phyloP scores from a whole-genome alignment of 2,113 vertebrate genomes.

The Leptodactylus fuscus region DNA sequence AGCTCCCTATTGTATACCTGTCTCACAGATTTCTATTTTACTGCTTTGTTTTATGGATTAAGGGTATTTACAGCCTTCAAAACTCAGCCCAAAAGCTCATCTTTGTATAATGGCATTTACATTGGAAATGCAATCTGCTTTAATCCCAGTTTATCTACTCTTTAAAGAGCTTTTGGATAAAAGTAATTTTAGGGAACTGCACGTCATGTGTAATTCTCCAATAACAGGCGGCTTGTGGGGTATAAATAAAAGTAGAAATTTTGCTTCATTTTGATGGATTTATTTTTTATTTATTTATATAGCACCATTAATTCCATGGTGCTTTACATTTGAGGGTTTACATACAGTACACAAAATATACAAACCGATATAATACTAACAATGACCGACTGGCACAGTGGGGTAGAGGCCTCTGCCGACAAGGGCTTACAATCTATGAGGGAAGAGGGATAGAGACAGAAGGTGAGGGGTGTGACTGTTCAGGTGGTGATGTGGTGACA shows the following conservation, averaged over 20 bases:
- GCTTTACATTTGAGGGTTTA: no score
- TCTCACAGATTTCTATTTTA: background rate
- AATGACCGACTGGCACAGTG: no score
- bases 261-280: no score
- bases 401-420: no score
- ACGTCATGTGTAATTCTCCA: constrained; percentile 12
- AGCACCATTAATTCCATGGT: no score
- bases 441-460: no score
- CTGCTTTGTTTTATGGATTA: constrained; percentile 48
- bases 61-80: constrained; percentile 29
- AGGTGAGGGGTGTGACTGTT: no score
- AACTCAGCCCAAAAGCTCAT: background rate
- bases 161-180: constrained; percentile 32
- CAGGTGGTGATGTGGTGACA: no score
- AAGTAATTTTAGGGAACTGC: constrained; percentile 36
- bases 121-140: constrained; percentile 30
- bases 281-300: no score
- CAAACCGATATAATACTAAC: no score
- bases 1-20: background rate
- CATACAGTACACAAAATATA: no score
- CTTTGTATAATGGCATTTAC: constrained; percentile 40
- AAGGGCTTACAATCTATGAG: no score
- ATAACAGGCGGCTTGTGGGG: background rate
- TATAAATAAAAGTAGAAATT: background rate
- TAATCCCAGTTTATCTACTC: constrained; percentile 44